A percentile compares a stretch with the other conserved stretches of the same genome.
These are phyloP conservation scores for Coregonus suidteri DNA, from an alignment of 2,797 vertebrate species.

Conservation along the genomic window DNA sequence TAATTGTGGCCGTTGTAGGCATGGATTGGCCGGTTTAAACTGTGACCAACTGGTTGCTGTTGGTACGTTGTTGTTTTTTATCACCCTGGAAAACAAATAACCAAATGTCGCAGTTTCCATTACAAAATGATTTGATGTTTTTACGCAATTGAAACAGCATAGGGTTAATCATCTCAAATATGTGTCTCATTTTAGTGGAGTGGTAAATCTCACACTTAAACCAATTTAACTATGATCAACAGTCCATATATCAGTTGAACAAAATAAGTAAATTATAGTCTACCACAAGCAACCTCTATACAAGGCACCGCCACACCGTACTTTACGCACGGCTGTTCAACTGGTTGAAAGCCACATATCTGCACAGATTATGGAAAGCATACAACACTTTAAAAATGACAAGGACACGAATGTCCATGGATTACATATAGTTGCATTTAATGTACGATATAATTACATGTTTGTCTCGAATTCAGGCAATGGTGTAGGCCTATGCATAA, in stretches of 20 bases:
- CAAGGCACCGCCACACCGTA: too few relatives aligned
- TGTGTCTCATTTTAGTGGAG: not conserved
- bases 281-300: too few relatives aligned
- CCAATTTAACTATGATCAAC: not conserved
- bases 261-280: not conserved
- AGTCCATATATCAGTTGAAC: not conserved
- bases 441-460: not conserved
- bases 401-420: too few relatives aligned
- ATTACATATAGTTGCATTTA: too few relatives aligned
- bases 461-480: not conserved
- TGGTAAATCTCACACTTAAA: not conserved
- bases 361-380: too few relatives aligned
- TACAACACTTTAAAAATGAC: too few relatives aligned
- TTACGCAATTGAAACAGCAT: not conserved
- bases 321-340: too few relatives aligned
- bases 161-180: not conserved
- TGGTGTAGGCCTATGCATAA: too few relatives aligned
- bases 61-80: conserved; percentile 73
- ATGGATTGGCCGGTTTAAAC: conserved; percentile 82
- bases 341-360: too few relatives aligned
- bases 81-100: not conserved
- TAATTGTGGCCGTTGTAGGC: conserved; percentile 86
- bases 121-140: not conserved
- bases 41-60: conserved; percentile 79
- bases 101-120: not conserved